Evolutionary conservation across 2,797 vertebrate species (phyloP), one percentile per base, ranked within the genome.

Genomic region (Notoglanidium macrostoma): DNA sequence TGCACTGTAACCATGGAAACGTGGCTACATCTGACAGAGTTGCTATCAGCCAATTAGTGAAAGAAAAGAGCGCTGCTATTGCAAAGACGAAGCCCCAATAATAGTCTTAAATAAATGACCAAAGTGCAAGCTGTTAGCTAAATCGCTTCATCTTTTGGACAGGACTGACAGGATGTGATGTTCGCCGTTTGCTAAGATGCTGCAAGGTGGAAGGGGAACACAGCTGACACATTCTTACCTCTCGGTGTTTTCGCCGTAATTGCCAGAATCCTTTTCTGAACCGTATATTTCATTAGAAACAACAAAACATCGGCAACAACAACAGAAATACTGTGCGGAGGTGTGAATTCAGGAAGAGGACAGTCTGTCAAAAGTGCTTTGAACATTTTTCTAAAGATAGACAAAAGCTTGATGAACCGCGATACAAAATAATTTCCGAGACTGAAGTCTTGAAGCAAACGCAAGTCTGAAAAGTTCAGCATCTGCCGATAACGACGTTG

Each of bases 1-100:
- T 85, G 83, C 89, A 81, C 84, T 59, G 91, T 92, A 91, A 89
- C 92, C 89, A 92, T 92, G 89, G 91, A 89, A 92, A 92, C 91
- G 65, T 88, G 68, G 57, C 35, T 49, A 82, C 88, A 90, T 92
- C 89, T 89, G 89, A 91, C 89, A 89, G 82, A 90, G 88, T 89
- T 76, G 74, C 86, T 89, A 89, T 92, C 89, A 88, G 86, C 89
- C 90, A 92, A 93, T 93, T 92, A 93, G 88, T 65, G 46, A 82
- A 87, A 90, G 83, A 91, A 90, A 86, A 90, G 87, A 87, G 76
- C 26, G 40, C 74, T 85, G 86, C 88, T 90, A 91, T 90, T 87
- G 80, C 86, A 63, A 85, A 81, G 90, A 91, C 84, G 89, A 91
- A 89, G 87, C 89, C 88, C 74, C 73, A 90, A 91, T 90, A 88